phyloP scores from a whole-genome alignment of 2,797 vertebrate species.

The Ceryle rudis region DNA sequence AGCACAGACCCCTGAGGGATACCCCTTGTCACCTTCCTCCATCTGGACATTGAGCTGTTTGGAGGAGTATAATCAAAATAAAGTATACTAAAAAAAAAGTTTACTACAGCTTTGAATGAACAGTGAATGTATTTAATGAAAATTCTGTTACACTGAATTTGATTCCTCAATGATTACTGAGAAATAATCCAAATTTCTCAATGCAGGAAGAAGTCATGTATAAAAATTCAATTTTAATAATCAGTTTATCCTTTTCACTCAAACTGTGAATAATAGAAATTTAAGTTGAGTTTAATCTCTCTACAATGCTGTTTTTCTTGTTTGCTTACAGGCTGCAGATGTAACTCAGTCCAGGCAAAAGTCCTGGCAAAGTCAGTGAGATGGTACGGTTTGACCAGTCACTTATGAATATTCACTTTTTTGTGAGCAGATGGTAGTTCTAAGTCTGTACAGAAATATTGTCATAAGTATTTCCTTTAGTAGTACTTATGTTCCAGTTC shows the following conservation, averaged over 20 bases:
- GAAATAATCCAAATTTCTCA: not conserved
- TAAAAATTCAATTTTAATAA: not conserved
- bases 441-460: not conserved
- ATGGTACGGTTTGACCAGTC: not conserved
- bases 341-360: not conserved
- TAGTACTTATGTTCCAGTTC: not conserved
- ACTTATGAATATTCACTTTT: not conserved
- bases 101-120: not conserved
- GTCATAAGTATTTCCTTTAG: not conserved
- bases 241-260: not conserved
- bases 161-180: not conserved
- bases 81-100: not conserved
- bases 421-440: conserved; percentile 9
- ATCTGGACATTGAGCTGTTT: too few species aligned
- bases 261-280: not conserved
- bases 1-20: too few species aligned
- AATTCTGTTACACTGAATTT: not conserved
- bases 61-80: not conserved
- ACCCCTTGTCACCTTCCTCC: too few species aligned
- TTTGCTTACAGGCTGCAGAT: not conserved
- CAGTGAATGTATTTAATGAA: not conserved
- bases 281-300: not conserved
- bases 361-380: not conserved
- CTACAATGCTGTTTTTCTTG: not conserved
- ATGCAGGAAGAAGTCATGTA: not conserved